Evolutionary conservation across 2,888 invertebrate species (phyloP), one percentile per base, ranked within the genome.

Genomic region (Brachyopa scutellaris): DNA sequence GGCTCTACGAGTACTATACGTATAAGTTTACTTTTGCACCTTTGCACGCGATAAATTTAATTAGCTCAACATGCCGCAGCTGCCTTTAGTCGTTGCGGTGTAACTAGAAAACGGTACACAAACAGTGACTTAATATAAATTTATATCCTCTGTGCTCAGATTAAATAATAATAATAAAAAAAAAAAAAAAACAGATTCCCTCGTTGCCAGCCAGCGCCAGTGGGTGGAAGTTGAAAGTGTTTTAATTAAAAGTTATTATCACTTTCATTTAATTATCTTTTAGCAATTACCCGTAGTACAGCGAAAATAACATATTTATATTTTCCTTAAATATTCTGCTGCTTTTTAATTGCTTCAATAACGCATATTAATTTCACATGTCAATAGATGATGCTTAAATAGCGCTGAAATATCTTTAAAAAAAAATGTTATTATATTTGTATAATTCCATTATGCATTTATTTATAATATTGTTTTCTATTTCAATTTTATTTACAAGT

Each of bases 231-330:
- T 79, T 67, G 59, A 79, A 73, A 79, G 78, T 79, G 73, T 73
- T 78, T 73, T 73, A 78, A 78, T 78, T 78, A 78, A 53, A 66
- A 74, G 67, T 67, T 31, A 49, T 69, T 80, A 70, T 76, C 64
- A 64, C 76, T 80, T 76, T 70, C 80, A 64, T 80, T 80, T 70
- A 40, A 76, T 76, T 70, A 80, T 76, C 62, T 69, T 11, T 57
- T 66, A 51, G 76, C 45, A 59, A 64, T 69, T 59, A 64, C 57
- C 40, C 36, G n/a, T n/a, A n/a, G n/a, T n/a, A n/a, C n/a, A n/a
- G n/a, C n/a, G n/a, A n/a, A n/a, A n/a, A n/a, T n/a, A n/a, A n/a
- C n/a, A n/a, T n/a, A n/a, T n/a, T n/a, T n/a, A n/a, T n/a, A n/a
- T n/a, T n/a, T n/a, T n/a, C n/a, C n/a, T n/a, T n/a, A n/a, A n/a